Conservation (phyloP, 2,888 invertebrate species). For the Rhagium mordax region DNA sequence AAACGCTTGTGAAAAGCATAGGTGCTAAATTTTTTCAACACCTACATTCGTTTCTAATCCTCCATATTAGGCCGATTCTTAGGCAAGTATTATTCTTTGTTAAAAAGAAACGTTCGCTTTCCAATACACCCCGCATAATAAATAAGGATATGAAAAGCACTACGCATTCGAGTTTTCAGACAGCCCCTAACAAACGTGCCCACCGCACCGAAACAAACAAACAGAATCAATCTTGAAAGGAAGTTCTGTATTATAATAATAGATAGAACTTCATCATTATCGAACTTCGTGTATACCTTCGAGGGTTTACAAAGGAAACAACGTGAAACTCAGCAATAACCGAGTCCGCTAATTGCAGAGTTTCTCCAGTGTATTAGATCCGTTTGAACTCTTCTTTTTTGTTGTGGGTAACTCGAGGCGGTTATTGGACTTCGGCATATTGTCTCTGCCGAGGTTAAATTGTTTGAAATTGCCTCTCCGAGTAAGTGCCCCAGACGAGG, state of each 20-base stretch:
- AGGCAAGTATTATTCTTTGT: too few species aligned
- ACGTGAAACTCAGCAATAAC: slow-evolving; percentile 13
- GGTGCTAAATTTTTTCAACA: too few species aligned
- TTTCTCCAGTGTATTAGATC: slow-evolving; percentile 8
- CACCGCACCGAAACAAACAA: neutral
- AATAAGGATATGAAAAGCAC: too few species aligned
- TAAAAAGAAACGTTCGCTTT: too few species aligned
- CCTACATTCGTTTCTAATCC: too few species aligned
- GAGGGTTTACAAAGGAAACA: neutral
- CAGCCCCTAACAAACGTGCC: neutral
- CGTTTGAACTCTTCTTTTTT: slow-evolving; percentile 3
- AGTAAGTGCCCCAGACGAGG: slow-evolving; percentile 9
- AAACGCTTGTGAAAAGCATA: too few species aligned
- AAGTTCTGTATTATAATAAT: neutral
- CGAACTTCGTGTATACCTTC: neutral
- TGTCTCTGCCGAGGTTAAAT: slow-evolving; percentile 19
- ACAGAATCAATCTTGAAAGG: neutral
- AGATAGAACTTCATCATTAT: neutral
- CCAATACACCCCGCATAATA: too few species aligned
- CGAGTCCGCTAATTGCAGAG: neutral
- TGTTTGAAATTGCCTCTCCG: slow-evolving; percentile 19
- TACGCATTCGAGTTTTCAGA: too few species aligned
- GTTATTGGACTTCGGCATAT: slow-evolving; percentile 17
- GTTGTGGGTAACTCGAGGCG: slow-evolving; percentile 4
- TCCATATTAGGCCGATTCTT: too few species aligned